These are phyloP conservation scores for Ataeniobius toweri DNA, from an alignment of 2,797 vertebrate species.

Conservation along the genomic window DNA sequence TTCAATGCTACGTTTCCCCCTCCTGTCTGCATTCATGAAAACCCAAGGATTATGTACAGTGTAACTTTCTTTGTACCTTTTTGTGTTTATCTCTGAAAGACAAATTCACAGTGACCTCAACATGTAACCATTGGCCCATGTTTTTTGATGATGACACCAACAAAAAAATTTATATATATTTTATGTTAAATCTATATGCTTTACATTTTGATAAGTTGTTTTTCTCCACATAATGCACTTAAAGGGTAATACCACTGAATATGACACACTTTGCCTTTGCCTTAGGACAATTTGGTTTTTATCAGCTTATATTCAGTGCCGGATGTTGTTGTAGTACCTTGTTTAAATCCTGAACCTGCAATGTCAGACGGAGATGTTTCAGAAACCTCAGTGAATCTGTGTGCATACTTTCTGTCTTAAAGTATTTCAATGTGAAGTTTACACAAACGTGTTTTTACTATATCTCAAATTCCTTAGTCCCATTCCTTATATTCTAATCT, in stretches of 20 bases:
- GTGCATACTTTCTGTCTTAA: slow-evolving; percentile 15
- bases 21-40: slow-evolving; percentile 77
- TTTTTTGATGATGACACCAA: slow-evolving; percentile 76
- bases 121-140: slow-evolving; percentile 72
- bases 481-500: slow-evolving; percentile 52
- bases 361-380: slow-evolving; percentile 21
- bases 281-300: slow-evolving; percentile 71
- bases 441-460: slow-evolving; percentile 18
- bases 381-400: neutral
- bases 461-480: slow-evolving; percentile 40
- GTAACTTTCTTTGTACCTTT: slow-evolving; percentile 92
- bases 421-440: slow-evolving; percentile 15
- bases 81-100: slow-evolving; percentile 88
- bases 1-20: slow-evolving; percentile 64
- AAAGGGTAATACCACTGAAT: slow-evolving; percentile 65
- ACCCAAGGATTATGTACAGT: slow-evolving; percentile 82
- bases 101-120: slow-evolving; percentile 78
- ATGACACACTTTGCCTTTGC: slow-evolving; percentile 69
- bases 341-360: slow-evolving; percentile 38
- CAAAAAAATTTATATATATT: slow-evolving; percentile 45
- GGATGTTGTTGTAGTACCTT: slow-evolving; percentile 20
- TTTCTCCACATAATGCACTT: slow-evolving; percentile 49
- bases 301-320: slow-evolving; percentile 39
- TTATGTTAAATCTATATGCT: slow-evolving; percentile 57
- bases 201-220: slow-evolving; percentile 56